Evolutionary conservation across 2,888 invertebrate species (phyloP).

Genomic region (Argynnis bischoffii): DNA sequence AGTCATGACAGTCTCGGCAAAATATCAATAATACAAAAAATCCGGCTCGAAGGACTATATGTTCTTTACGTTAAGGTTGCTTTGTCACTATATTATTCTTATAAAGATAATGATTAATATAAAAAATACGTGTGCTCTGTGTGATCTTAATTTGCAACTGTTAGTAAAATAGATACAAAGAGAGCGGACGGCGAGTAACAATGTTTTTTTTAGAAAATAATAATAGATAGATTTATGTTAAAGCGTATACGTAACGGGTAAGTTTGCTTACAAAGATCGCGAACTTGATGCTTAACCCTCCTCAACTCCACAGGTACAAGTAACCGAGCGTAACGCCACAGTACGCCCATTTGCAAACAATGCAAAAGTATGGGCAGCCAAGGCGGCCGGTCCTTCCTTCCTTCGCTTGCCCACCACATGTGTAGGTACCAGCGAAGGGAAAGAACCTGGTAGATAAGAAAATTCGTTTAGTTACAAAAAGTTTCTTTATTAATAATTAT

Average conservation of each 20-base stretch:
- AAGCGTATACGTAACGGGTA: not conserved
- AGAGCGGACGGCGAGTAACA: too few relatives aligned
- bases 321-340: conserved; percentile 92
- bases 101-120: too few relatives aligned
- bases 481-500: not conserved
- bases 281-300: conserved; percentile 91
- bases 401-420: conserved; percentile 72
- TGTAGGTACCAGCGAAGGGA: conserved; percentile 89
- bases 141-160: too few relatives aligned
- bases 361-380: conserved; percentile 84
- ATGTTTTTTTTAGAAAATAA: too few relatives aligned
- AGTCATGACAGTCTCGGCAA: too few relatives aligned
- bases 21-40: too few relatives aligned
- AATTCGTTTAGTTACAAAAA: not conserved
- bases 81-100: too few relatives aligned
- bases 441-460: conserved; percentile 71
- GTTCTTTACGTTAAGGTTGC: too few relatives aligned
- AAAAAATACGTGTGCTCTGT: too few relatives aligned
- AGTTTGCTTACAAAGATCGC: conserved; percentile 82
- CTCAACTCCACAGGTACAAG: conserved; percentile 92
- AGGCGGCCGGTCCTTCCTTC: conserved; percentile 68
- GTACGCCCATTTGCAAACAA: conserved; percentile 86
- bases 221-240: too few relatives aligned
- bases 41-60: too few relatives aligned
- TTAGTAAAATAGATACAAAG: too few relatives aligned